Conservation (phyloP, 2,113 vertebrate genomes). For the Sarotherodon lohbergeri region DNA sequence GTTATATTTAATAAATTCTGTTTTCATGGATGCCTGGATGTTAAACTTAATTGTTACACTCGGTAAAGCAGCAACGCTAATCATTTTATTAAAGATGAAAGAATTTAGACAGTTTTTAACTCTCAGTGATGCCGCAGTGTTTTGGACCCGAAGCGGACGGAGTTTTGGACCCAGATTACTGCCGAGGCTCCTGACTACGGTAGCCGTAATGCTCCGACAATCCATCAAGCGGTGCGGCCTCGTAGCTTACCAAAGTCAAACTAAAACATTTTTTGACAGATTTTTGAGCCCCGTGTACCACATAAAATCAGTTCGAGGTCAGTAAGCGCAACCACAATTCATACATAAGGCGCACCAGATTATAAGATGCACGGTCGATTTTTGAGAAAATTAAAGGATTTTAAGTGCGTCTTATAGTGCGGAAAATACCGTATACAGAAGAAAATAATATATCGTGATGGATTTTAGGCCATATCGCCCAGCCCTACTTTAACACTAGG, state of each 20-base stretch:
- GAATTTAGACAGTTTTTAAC: not conserved
- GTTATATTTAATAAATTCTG: not conserved
- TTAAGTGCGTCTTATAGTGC: not conserved
- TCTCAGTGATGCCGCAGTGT: not conserved
- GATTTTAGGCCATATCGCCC: not conserved
- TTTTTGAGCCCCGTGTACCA: rapidly evolving
- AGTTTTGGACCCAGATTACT: not conserved
- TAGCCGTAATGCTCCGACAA: not conserved
- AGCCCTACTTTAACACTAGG: not conserved
- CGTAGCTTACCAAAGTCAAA: not conserved
- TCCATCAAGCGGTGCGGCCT: not conserved
- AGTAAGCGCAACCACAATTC: not conserved
- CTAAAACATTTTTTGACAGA: not conserved
- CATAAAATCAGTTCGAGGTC: not conserved
- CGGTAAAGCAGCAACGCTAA: not conserved
- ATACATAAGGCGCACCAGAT: not conserved
- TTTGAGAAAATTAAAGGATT: not conserved
- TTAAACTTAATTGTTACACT: not conserved
- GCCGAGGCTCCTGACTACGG: not conserved
- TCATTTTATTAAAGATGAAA: not conserved
- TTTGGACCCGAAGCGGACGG: rapidly evolving
- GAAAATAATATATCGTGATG: not conserved
- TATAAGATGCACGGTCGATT: not conserved
- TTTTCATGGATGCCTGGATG: not conserved
- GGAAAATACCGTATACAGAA: not conserved